These are phyloP conservation scores for Cyprinodon brontotheroides DNA, from an alignment of 2,113 vertebrate species.

Conservation along the genomic window DNA sequence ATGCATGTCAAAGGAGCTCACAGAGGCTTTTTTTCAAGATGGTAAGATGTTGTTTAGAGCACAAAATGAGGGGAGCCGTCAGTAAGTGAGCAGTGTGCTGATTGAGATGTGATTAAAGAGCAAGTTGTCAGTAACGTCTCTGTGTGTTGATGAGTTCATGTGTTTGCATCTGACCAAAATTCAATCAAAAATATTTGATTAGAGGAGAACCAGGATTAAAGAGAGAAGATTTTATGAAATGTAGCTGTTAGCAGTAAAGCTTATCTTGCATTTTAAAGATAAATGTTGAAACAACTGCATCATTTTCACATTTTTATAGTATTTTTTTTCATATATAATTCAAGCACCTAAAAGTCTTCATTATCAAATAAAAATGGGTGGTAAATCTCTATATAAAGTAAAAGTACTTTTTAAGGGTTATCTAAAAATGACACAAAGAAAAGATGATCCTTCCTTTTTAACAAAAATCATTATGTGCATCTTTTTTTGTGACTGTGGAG, in stretches of 20 bases:
- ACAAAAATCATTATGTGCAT: conserved; percentile 21
- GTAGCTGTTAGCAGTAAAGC: background rate
- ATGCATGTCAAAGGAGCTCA: conserved; percentile 73
- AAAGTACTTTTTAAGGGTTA: conserved; percentile 45
- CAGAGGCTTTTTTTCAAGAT: conserved; percentile 58
- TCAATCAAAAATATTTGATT: background rate
- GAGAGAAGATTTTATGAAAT: conserved; percentile 18
- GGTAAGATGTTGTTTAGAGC: conserved; percentile 65
- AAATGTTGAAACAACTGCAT: conserved; percentile 29
- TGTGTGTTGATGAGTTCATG: conserved; percentile 23
- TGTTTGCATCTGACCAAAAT: background rate
- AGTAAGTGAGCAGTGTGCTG: conserved; percentile 29
- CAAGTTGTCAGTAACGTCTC: conserved; percentile 33
- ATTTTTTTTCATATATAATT: background rate
- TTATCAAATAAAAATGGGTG: conserved; percentile 28
- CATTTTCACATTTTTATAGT: background rate
- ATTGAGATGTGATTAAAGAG: conserved; percentile 60
- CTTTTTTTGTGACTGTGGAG: background rate
- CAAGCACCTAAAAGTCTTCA: conserved; percentile 67
- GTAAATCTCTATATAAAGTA: conserved; percentile 54
- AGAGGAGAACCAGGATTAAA: conserved; percentile 6
- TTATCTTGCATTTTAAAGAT: conserved; percentile 11
- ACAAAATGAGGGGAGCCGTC: conserved; percentile 65
- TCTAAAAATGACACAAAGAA: conserved; percentile 7
- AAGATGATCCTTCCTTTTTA: conserved; percentile 46